A percentile compares a stretch with the other conserved stretches of the same genome.
phyloP scores from a whole-genome alignment of 2,113 vertebrate genomes.

The Leptobrachium ailaonicum region DNA sequence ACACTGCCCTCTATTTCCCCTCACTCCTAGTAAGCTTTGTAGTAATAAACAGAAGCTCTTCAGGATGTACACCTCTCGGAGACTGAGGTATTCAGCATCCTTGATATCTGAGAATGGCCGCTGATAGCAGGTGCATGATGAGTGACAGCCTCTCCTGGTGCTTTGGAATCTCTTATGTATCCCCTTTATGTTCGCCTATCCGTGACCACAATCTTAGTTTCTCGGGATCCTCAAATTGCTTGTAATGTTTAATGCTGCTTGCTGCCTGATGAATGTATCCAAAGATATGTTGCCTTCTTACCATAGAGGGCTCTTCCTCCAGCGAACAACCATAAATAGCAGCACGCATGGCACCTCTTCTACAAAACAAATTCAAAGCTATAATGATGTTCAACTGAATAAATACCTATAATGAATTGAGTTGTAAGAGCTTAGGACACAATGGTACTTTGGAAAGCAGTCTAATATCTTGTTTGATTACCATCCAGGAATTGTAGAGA shows the following conservation, averaged over 20 bases:
- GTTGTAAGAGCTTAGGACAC: too few relatives aligned
- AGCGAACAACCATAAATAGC: constrained; percentile 49
- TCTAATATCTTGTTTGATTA: too few relatives aligned
- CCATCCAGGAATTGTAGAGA: too few relatives aligned
- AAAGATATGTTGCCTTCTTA: constrained; percentile 33
- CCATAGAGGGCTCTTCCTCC: constrained; percentile 32
- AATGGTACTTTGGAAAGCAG: too few relatives aligned
- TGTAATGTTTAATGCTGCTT: constrained; percentile 65
- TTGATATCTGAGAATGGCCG: constrained; percentile 84
- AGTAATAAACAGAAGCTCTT: constrained; percentile 91
- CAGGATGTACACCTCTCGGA: constrained; percentile 83
- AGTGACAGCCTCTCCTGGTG: constrained; percentile 57
- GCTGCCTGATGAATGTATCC: constrained; percentile 66
- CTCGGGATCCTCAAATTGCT: constrained; percentile 59
- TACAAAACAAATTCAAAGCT: too few relatives aligned
- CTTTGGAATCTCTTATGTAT: constrained; percentile 58
- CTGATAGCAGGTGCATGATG: constrained; percentile 86
- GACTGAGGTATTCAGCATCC: constrained; percentile 91
- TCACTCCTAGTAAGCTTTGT: constrained; percentile 87
- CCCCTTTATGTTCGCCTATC: constrained; percentile 42
- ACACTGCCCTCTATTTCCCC: constrained; percentile 81
- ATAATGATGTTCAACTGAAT: too few relatives aligned
- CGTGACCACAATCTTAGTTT: constrained; percentile 59
- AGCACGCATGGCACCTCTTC: constrained; percentile 13
- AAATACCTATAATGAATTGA: too few relatives aligned